Evolutionary conservation across 2,113 vertebrate species (phyloP).

Genomic region (Lonchura striata): DNA sequence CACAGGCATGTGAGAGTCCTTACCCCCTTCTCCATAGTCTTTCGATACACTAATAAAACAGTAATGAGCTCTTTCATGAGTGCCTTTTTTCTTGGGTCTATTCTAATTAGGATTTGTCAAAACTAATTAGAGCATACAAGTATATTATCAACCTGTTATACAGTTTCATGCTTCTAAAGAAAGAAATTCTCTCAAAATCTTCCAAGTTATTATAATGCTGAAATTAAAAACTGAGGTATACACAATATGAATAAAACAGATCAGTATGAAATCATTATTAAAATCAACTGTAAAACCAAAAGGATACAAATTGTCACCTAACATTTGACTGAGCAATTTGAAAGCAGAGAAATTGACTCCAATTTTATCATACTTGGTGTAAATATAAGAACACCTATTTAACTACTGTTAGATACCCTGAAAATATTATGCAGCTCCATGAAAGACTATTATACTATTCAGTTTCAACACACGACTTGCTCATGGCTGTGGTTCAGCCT

Average conservation of each 20-base stretch:
- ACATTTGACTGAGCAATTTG: background rate
- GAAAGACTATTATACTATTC: background rate
- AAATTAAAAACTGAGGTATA: conserved; percentile 12
- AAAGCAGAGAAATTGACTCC: background rate
- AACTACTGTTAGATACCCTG: background rate
- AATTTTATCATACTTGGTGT: background rate
- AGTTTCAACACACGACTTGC: background rate
- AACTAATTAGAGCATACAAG: conserved; percentile 39
- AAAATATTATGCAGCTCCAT: background rate
- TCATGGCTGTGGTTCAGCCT: background rate
- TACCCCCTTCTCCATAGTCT: background rate
- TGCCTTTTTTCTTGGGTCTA: background rate
- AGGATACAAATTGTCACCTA: background rate
- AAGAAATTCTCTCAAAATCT: conserved; percentile 18
- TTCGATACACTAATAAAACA: conserved; percentile 10
- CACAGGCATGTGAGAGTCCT: background rate
- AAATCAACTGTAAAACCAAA: background rate
- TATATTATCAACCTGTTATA: conserved; percentile 21
- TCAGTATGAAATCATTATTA: background rate
- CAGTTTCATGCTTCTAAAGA: conserved; percentile 18
- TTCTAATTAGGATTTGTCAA: conserved; percentile 48
- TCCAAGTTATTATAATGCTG: background rate
- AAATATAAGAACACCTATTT: background rate
- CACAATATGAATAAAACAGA: background rate
- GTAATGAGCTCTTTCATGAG: conserved; percentile 11